phyloP scores from a whole-genome alignment of 2,113 vertebrate genomes.

The Protobothrops flavoviridis region DNA sequence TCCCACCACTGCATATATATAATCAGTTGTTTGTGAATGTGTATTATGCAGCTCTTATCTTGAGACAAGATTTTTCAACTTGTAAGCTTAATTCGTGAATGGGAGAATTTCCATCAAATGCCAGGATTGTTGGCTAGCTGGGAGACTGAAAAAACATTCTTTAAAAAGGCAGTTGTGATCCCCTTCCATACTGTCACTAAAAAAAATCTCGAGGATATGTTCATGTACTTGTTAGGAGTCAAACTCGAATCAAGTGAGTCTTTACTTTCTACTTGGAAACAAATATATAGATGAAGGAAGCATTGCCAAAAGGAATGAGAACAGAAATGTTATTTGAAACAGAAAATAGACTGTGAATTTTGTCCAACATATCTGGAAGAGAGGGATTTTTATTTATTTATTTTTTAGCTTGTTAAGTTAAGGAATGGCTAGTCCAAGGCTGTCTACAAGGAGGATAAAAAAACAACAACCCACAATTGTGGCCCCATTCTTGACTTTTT shows the following conservation, averaged over 20 bases:
- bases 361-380: neutral
- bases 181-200: neutral
- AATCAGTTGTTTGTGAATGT: neutral
- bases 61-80: neutral
- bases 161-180: neutral
- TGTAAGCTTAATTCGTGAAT: neutral
- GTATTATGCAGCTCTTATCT: neutral
- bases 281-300: neutral
- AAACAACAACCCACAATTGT: neutral
- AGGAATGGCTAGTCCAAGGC: neutral
- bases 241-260: neutral
- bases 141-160: neutral
- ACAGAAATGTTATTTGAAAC: neutral
- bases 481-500: neutral
- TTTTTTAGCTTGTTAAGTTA: neutral
- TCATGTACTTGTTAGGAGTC: neutral
- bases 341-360: neutral
- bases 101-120: neutral
- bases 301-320: neutral
- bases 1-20: neutral
- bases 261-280: neutral
- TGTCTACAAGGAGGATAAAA: neutral
- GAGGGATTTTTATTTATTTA: neutral
- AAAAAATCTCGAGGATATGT: neutral
- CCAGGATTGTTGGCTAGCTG: neutral